phyloP scores from a whole-genome alignment of 2,797 vertebrate genomes.

The Pseudochromis fuscus region DNA sequence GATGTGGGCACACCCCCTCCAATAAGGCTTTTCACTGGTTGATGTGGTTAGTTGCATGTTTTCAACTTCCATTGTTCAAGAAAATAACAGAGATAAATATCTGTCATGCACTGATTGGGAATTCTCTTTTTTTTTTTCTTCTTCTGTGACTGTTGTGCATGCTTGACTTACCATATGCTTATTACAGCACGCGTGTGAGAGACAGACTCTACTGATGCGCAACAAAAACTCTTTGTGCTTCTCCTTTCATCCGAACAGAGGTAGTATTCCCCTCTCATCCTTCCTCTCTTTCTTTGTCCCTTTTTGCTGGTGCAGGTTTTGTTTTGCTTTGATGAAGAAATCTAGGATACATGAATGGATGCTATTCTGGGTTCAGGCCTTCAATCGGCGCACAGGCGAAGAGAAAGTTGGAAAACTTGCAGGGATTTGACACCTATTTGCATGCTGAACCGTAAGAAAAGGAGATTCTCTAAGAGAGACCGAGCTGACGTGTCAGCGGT shows the following conservation, averaged over 20 bases:
- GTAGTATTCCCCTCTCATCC: constrained; percentile 42
- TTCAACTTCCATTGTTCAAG: constrained; percentile 30
- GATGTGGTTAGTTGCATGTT: constrained; percentile 41
- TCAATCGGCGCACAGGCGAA: constrained; percentile 12
- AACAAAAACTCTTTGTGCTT: constrained; percentile 63
- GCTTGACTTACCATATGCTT: constrained; percentile 34
- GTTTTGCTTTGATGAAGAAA: constrained; percentile 61
- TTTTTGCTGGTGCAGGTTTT: constrained; percentile 52
- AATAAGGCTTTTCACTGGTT: constrained; percentile 36
- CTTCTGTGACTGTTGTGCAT: constrained; percentile 22
- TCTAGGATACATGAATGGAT: constrained; percentile 58
- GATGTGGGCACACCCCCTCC: constrained; percentile 24
- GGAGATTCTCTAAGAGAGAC: constrained; percentile 22
- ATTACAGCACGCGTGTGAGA: constrained; percentile 28
- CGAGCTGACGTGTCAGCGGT: constrained; percentile 37
- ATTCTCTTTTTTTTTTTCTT: constrained; percentile 18
- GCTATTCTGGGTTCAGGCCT: constrained; percentile 65
- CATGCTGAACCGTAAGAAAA: constrained; percentile 39
- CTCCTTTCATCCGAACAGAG: constrained; percentile 57
- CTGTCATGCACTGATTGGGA: constrained; percentile 34
- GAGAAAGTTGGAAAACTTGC: constrained; percentile 42
- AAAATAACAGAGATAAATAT: constrained; percentile 45
- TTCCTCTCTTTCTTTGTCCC: constrained; percentile 34
- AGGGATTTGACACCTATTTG: constrained; percentile 48
- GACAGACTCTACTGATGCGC: constrained; percentile 49